These are phyloP conservation scores for Chrysaora quinquecirrha DNA, from an alignment of 30 jellyfish, hydroid and myxozoan species.

Conservation along the genomic window DNA sequence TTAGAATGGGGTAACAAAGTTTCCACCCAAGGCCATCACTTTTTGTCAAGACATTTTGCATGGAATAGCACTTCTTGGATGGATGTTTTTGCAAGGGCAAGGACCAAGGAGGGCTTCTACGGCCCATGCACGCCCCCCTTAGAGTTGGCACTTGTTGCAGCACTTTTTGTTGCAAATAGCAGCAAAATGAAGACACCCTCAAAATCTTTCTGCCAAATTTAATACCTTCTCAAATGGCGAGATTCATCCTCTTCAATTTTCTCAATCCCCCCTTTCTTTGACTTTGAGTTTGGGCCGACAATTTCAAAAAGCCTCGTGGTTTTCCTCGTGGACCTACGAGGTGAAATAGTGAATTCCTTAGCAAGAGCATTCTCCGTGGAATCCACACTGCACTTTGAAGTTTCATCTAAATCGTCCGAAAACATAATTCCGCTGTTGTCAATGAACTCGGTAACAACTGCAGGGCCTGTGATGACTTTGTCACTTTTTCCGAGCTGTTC, in stretches of 20 bases:
- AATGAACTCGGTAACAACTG: constrained; percentile 65
- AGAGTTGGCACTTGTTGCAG: too few species aligned
- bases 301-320: constrained; percentile 59
- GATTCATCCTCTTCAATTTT: not conserved
- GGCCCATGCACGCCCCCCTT: too few species aligned
- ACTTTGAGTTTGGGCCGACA: constrained; percentile 41
- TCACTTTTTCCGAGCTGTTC: constrained; percentile 49
- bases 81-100: too few species aligned
- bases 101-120: too few species aligned
- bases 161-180: too few species aligned
- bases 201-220: too few species aligned
- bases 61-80: too few species aligned
- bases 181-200: too few species aligned
- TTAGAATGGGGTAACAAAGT: too few species aligned
- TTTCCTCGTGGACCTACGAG: constrained; percentile 59
- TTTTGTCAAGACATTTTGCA: too few species aligned
- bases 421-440: constrained; percentile 47
- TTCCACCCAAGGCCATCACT: too few species aligned
- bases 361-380: not conserved
- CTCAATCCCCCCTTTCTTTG: constrained; percentile 23
- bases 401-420: constrained; percentile 38
- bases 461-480: constrained; percentile 46
- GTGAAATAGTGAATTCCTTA: constrained; percentile 22
- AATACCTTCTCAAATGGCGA: constrained; percentile 45
- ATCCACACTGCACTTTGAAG: constrained; percentile 43